Conservation (phyloP, 2,888 invertebrate species). For the Mermis nigrescens region DNA sequence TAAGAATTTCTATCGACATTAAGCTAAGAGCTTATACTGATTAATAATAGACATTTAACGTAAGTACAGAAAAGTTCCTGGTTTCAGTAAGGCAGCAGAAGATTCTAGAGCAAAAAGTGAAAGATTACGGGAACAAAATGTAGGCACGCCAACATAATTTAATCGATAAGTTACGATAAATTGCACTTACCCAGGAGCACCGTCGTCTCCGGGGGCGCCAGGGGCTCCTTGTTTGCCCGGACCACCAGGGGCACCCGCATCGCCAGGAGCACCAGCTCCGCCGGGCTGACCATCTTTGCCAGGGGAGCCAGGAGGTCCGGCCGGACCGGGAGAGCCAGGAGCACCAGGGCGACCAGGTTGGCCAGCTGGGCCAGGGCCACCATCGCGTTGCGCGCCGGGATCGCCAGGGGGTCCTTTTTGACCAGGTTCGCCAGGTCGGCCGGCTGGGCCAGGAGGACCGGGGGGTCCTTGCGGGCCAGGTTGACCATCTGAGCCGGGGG, state of each 20-base stretch:
- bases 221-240: conserved; percentile 2
- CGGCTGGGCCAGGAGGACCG: conserved; percentile 11
- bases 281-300: conserved; percentile 6
- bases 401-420: conserved; percentile 8
- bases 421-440: not conserved
- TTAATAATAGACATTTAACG: too few relatives aligned
- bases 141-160: not conserved
- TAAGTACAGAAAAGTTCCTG: too few relatives aligned
- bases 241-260: conserved; percentile 4
- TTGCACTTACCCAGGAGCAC: not conserved
- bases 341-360: not conserved
- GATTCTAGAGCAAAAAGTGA: too few relatives aligned
- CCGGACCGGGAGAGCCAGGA: not conserved
- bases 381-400: not conserved
- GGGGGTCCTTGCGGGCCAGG: conserved; percentile 16
- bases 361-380: not conserved
- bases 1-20: too few relatives aligned
- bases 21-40: too few relatives aligned
- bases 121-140: not conserved
- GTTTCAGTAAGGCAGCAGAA: too few relatives aligned
- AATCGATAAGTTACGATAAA: not conserved
- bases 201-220: not conserved
- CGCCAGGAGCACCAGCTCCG: conserved; percentile 1
- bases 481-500: conserved; percentile 21
- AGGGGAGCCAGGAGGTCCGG: not conserved